Percentiles rank a stretch among this genome's conserved stretches.
phyloP scores from a whole-genome alignment of 2,113 vertebrate species.

The Pseudonaja textilis region DNA sequence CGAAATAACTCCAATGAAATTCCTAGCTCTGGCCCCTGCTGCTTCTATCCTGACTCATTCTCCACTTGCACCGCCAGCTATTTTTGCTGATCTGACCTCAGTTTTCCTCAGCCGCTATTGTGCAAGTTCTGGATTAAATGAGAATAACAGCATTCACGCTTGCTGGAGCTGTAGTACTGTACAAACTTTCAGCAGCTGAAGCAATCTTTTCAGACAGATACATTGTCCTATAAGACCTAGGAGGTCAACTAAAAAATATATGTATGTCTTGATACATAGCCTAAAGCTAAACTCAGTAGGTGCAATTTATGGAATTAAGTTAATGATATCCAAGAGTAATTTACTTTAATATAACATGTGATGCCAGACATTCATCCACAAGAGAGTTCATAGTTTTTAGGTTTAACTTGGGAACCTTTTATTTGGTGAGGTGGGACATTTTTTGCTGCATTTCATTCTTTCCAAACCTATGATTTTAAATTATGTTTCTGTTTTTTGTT shows the following conservation, averaged over 20 bases:
- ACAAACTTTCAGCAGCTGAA: constrained; percentile 42
- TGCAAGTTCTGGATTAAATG: constrained; percentile 42
- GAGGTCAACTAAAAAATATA: constrained; percentile 40
- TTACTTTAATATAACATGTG: constrained; percentile 7
- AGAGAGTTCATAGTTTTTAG: constrained; percentile 34
- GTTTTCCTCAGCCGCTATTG: constrained; percentile 53
- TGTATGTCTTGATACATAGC: constrained; percentile 45
- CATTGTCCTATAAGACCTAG: constrained; percentile 19
- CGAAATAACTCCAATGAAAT: not conserved
- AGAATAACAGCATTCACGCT: constrained; percentile 67
- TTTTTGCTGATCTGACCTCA: constrained; percentile 76
- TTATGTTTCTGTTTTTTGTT: not conserved
- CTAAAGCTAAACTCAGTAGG: not conserved
- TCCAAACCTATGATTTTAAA: constrained; percentile 31
- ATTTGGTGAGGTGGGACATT: not conserved
- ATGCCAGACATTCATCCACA: constrained; percentile 21
- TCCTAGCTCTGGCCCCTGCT: constrained; percentile 10
- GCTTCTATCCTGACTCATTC: constrained; percentile 45
- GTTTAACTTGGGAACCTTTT: not conserved
- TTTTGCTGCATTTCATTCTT: constrained; percentile 19
- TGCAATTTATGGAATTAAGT: constrained; percentile 46
- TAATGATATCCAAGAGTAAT: constrained; percentile 43
- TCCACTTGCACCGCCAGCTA: constrained; percentile 59
- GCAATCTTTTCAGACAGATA: constrained; percentile 50
- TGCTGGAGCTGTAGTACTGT: constrained; percentile 63